Percentiles rank a stretch among this genome's conserved stretches.
phyloP scores from a whole-genome alignment of 2,888 invertebrate genomes.

The Pammene aurita region DNA sequence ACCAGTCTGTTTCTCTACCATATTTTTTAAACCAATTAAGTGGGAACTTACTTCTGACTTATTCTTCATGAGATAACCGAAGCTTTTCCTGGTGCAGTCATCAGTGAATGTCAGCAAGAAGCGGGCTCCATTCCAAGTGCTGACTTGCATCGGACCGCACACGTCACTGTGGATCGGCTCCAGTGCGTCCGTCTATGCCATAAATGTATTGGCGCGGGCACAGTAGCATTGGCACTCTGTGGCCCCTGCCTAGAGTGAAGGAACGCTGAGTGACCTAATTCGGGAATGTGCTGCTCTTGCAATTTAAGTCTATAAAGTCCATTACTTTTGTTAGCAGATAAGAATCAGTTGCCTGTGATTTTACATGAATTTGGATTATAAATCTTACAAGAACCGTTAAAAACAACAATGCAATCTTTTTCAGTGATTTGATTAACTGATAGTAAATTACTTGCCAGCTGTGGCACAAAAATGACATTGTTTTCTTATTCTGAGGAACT shows the following conservation, averaged over 20 bases:
- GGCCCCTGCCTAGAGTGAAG: conserved; percentile 5
- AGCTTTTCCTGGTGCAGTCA: conserved; percentile 28
- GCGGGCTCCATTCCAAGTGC: conserved; percentile 22
- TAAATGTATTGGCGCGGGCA: neutral
- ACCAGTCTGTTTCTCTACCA: conserved; percentile 28
- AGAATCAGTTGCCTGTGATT: conserved; percentile 19
- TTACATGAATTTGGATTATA: neutral
- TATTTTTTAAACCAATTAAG: conserved; percentile 22
- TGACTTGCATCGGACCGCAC: conserved; percentile 5
- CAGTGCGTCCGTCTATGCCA: neutral
- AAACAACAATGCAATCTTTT: conserved; percentile 20
- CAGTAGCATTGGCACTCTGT: conserved; percentile 17
- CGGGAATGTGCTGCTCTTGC: conserved; percentile 18
- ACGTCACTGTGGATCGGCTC: neutral
- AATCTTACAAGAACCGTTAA: conserved; percentile 16
- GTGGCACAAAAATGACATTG: conserved; percentile 9
- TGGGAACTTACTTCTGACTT: conserved; percentile 31
- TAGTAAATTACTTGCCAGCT: neutral
- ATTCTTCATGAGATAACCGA: conserved; percentile 18
- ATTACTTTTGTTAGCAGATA: conserved; percentile 30
- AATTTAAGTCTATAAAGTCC: conserved; percentile 14
- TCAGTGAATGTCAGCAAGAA: conserved; percentile 33
- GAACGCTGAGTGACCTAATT: conserved; percentile 9
- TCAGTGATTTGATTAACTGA: conserved; percentile 15
- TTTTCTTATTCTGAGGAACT: neutral